These are phyloP conservation scores for Apus apus DNA, from an alignment of 2,113 vertebrate species.

Conservation along the genomic window DNA sequence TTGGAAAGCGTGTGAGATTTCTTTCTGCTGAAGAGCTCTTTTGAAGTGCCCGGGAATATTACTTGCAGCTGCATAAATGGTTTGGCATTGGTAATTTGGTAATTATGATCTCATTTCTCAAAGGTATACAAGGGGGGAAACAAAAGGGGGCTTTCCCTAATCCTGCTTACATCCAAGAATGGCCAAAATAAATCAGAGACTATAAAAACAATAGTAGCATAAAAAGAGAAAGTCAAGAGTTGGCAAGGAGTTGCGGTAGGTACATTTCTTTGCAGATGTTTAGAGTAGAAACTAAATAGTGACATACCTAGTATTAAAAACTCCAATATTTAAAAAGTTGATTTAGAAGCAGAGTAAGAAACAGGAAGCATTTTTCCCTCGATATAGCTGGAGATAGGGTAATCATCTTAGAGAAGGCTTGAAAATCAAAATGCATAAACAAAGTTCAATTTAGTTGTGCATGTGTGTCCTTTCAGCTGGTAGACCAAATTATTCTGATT, in stretches of 20 bases:
- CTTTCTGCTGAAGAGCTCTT: slow-evolving; percentile 31
- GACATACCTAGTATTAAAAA: neutral
- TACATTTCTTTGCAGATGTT: slow-evolving; percentile 32
- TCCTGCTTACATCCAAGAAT: slow-evolving; percentile 30
- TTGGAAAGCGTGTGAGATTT: slow-evolving; percentile 19
- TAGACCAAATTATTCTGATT: slow-evolving; percentile 65
- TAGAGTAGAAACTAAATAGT: slow-evolving; percentile 11
- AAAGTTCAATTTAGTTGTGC: slow-evolving; percentile 56
- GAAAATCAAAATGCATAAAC: slow-evolving; percentile 66
- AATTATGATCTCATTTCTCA: slow-evolving; percentile 58
- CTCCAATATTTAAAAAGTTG: neutral
- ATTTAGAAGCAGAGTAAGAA: slow-evolving; percentile 9
- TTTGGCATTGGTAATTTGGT: slow-evolving; percentile 30
- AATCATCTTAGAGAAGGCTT: slow-evolving; percentile 52
- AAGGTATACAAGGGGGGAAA: slow-evolving; percentile 30
- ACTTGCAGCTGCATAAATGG: slow-evolving; percentile 27
- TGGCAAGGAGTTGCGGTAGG: slow-evolving; percentile 30
- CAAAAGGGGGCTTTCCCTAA: slow-evolving; percentile 46
- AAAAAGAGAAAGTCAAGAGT: slow-evolving; percentile 25
- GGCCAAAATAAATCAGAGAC: slow-evolving; percentile 32
- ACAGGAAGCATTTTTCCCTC: neutral
- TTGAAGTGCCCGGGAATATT: slow-evolving; percentile 43
- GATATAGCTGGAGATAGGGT: slow-evolving; percentile 19
- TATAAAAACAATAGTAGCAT: slow-evolving; percentile 3
- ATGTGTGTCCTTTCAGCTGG: slow-evolving; percentile 52